Base-by-base conservation (phyloP, 2,113 vertebrate genomes). In the Nannospalax galili region DNA sequence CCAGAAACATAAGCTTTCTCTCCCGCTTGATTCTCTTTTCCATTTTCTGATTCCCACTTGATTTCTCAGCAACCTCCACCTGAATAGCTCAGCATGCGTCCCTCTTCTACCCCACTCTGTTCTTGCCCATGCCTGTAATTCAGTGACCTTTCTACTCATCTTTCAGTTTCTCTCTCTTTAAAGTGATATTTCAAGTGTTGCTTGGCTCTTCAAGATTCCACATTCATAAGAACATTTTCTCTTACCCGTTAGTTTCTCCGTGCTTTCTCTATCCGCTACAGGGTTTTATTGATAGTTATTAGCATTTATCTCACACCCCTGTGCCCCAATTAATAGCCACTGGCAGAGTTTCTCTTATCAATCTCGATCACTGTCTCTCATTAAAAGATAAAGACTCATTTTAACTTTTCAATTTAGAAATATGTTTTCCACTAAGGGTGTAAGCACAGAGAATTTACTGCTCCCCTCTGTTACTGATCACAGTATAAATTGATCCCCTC, bases 401-500 rank as follows among this genome's bases (percentile, higher is more conserved):
- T 94, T 87, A 87, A 64, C 17, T 75, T 81, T 58, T 48, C 15
- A 35, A 20, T 16, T 84, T 92, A 84, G 79, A 86, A 95, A 93
- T 84, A 28, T 28, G 65, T 85, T 93, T 95, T 62, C 40, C n/a
- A 52, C 40, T 30, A 15, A 93, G 85, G 11, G 17, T 88, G 32
- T 93, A 24, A 92, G 24, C 56, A 56, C 26, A 73, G 69, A 74
- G 89, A 87, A 77, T 45, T 93, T 77, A 52, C 64, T 45, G 7
- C 28, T 93, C 14, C 26, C n/a, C 16, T 67, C 65, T 35, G 62
- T 92, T 77, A 88, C 62, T 60, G 74, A 95, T 82, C 77, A 84
- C 5, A 35, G 26, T 73, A 17, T 42, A 82, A 89, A 93, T 4
- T 73, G 67, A 52, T 37, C 40, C n/a, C 35, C 40, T 84, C 28